Evolutionary conservation across 2,113 vertebrate genomes (phyloP), one percentile per base, ranked within the genome.

Genomic region (Mormyrus iriodes): DNA sequence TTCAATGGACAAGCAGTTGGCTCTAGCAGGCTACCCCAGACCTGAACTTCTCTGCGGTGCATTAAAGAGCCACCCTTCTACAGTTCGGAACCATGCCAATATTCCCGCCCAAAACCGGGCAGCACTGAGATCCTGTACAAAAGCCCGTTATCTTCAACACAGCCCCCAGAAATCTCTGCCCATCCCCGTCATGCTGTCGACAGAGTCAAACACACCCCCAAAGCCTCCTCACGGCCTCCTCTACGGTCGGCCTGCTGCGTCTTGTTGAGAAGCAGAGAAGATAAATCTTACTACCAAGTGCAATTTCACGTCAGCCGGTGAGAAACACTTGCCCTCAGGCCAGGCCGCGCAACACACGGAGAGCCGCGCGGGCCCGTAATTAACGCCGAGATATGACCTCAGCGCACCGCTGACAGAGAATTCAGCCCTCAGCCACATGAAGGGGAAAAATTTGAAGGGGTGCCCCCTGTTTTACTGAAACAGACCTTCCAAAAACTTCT

Each of bases 231-330:
- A 42, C 15, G 4, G n/a, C 24, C 35, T 58, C 58, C 24, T 15
- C 42, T 7, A 21, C 24, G 12, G 10, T 46, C 27, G 13, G 35
- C 61, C 42, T 19, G 58, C 49, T 88, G 39, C 4, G 19, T 48
- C 87, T 88, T 49, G 42, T 21, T 24, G 13, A 44, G 39, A 69
- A 24, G 42, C 44, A 1, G 31, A 65, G 19, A 61, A 39, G 31
- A 87, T 87, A 13, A 39, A 87, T 87, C 65, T 65, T 58, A 87
- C 86, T 58, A 39, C 21, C 55, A 5, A 87, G 35, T 58, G 61
- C 42, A 31, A 73, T 73, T 88, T 69, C 87, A 88, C 87, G n/a
- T 49, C n/a, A 31, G 42, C 21, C 12, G n/a, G 42, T 1, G 24
- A 31, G 42, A 73, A 73, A 48, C 61, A 49, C 24, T 35, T 8